These are phyloP conservation scores for Pampus argenteus DNA, from an alignment of 2,797 vertebrate genomes.

Conservation along the genomic window DNA sequence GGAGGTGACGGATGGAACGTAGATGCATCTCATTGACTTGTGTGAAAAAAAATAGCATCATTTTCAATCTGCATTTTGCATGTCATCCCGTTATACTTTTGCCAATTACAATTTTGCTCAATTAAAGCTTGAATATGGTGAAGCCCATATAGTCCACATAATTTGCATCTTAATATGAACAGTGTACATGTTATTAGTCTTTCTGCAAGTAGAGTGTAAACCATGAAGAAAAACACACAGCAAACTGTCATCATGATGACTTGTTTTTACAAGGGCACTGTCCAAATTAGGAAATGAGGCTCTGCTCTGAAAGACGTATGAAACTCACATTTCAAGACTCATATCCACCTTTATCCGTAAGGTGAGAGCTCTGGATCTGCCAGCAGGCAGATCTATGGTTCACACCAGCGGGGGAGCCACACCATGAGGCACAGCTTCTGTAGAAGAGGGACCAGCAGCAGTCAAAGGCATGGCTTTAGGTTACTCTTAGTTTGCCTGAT, in stretches of 20 bases:
- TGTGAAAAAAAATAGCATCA: background rate
- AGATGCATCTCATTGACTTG: too few species aligned
- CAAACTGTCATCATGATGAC: background rate
- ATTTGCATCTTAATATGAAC: background rate
- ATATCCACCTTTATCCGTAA: slow-evolving; percentile 34
- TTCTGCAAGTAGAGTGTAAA: background rate
- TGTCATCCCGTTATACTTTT: background rate
- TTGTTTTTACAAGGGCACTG: background rate
- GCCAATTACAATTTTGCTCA: too few species aligned
- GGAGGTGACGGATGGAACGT: background rate
- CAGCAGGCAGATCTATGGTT: slow-evolving; percentile 58
- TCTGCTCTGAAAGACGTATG: background rate
- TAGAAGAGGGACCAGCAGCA: slow-evolving; percentile 43
- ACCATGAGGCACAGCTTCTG: slow-evolving; percentile 33
- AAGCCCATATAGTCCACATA: background rate
- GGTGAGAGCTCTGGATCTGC: slow-evolving; percentile 30
- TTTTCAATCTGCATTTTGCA: background rate
- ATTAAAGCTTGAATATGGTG: background rate
- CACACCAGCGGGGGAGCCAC: slow-evolving; percentile 76
- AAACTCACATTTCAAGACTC: slow-evolving; percentile 1
- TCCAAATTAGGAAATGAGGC: background rate
- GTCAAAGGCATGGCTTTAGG: slow-evolving; percentile 57
- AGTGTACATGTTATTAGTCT: background rate
- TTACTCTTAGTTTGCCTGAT: slow-evolving; percentile 58
- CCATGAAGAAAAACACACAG: background rate